Base-by-base conservation (phyloP, 2,113 vertebrate genomes). In the Nicator chloris region DNA sequence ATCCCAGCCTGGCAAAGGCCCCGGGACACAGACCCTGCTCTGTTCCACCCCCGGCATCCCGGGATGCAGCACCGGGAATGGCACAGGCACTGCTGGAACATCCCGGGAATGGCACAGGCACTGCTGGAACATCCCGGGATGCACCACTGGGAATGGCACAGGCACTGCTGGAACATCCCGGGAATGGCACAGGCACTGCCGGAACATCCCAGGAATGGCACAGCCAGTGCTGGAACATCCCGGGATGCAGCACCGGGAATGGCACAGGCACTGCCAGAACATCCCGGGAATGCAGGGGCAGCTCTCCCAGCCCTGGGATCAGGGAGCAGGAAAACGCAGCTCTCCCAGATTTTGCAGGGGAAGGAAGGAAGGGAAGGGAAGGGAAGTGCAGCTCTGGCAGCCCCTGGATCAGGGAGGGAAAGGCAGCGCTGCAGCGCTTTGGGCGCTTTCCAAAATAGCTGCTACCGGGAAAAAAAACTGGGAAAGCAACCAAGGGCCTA, bases 381-480 rank as follows among this genome's bases (percentile, higher is more conserved):
- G 33, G 53, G 64, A 54, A 71, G 66, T 1, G 65, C 40, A 40
- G 66, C 85, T 80, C 76, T 65, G 1, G 1, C 86, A 33, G 86
- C 68, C 86, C 66, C 51, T 56, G 85, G 75, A 71, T 64, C 50
- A 49, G 69, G 44, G 59, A 65, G 66, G 80, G 24, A 88, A 90
- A 93, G 90, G 85, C 90, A 92, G 81, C 68, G 51, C 95, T 86
- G 93, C 86, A 93, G 92, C 86, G 42, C 92, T 92, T 86, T 81
- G 93, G 90, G 39, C 5, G 42, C 76, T 47, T 73, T 97, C 95
- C 96, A 97, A 90, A 93, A 90, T 53, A 93, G 95, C 91, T 92
- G 92, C 91, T 82, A 27, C 54, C 0, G n/a, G 59, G 77, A 10
- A 50, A 56, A 49, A 75, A 64, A 79, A 44, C 79, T 73, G 59